phyloP scores from a whole-genome alignment of 1,140 invertebrate genomes.

The Calycopis cecrops region DNA sequence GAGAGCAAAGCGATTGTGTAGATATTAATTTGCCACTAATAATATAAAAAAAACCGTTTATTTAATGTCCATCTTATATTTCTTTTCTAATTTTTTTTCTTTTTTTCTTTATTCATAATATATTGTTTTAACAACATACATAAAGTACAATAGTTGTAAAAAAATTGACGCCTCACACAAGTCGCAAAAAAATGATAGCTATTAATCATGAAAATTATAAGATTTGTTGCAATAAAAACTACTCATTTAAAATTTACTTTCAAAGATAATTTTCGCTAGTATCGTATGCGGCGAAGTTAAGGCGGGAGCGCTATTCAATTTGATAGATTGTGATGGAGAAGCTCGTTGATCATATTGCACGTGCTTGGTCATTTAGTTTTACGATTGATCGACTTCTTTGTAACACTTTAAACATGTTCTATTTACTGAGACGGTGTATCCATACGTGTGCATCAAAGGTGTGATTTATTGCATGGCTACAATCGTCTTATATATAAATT shows the following conservation, averaged over 20 bases:
- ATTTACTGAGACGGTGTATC: neutral
- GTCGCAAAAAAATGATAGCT: too few species aligned
- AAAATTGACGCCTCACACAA: too few species aligned
- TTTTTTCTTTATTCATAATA: too few species aligned
- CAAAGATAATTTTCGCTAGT: slow-evolving; percentile 11
- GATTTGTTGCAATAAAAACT: neutral
- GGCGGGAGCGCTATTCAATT: slow-evolving; percentile 29
- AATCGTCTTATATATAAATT: too few species aligned
- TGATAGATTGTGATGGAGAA: slow-evolving; percentile 68
- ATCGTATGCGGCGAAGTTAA: slow-evolving; percentile 35
- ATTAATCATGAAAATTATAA: too few species aligned
- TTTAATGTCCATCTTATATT: too few species aligned
- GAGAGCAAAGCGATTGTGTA: too few species aligned
- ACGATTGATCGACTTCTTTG: slow-evolving; percentile 29
- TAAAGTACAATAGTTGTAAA: too few species aligned
- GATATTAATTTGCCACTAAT: too few species aligned
- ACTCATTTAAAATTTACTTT: neutral
- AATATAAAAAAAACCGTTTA: too few species aligned
- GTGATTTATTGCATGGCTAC: neutral
- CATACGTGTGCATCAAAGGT: neutral
- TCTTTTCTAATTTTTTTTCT: too few species aligned
- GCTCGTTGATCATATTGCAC: slow-evolving; percentile 61
- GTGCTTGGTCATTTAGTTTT: slow-evolving; percentile 56
- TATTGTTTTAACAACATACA: too few species aligned
- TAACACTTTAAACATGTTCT: slow-evolving; percentile 16